Conservation (phyloP, 1,140 invertebrate genomes). For the Bombus difficillimus region DNA sequence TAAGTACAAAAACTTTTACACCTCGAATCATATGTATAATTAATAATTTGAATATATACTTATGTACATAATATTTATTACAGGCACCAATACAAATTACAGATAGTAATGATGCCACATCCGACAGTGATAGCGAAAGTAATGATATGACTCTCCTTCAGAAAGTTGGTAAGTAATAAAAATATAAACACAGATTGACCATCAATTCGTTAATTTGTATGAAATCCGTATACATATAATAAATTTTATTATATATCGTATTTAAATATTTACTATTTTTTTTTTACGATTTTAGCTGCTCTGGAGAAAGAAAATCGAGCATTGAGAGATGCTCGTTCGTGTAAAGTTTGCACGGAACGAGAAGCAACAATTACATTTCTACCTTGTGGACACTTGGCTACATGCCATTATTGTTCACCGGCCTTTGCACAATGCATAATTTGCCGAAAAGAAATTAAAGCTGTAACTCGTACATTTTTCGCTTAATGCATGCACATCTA, state of each 20-base stretch:
- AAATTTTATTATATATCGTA: too few species aligned
- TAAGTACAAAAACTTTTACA: too few species aligned
- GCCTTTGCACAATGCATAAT: accelerated
- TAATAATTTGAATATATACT: too few species aligned
- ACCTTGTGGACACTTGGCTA: too few species aligned
- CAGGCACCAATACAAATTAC: accelerated
- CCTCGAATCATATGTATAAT: too few species aligned
- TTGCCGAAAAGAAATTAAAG: accelerated
- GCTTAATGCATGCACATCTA: accelerated
- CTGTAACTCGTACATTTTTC: accelerated
- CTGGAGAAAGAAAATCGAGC: accelerated
- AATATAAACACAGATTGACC: too few species aligned
- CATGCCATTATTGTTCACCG: accelerated
- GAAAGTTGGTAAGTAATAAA: too few species aligned
- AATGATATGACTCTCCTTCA: accelerated
- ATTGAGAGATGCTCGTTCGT: accelerated
- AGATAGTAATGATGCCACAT: accelerated
- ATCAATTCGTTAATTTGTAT: too few species aligned
- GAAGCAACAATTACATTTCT: accelerated
- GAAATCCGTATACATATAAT: too few species aligned
- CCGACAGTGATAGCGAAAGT: accelerated
- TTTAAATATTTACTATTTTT: too few species aligned
- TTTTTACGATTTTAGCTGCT: too few species aligned
- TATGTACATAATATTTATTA: too few species aligned
- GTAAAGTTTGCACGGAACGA: accelerated